Evolutionary conservation across 1,140 invertebrate genomes (phyloP).

Genomic region (Trichonephila clavata): DNA sequence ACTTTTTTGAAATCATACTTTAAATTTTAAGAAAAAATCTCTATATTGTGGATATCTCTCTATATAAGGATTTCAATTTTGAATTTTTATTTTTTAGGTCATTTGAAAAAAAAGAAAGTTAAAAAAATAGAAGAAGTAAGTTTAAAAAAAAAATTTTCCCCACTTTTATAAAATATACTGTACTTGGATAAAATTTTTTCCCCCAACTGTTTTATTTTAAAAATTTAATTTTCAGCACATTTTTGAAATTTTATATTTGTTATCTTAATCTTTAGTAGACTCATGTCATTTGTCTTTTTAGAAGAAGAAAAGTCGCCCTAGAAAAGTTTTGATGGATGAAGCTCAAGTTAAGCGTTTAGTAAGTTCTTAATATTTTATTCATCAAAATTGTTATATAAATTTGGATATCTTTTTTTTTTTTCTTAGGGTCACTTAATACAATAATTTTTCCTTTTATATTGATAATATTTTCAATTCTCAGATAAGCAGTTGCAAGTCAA

Average conservation of each 20-base stretch:
- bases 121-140: neutral
- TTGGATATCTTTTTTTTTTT: neutral
- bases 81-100: neutral
- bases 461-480: no score
- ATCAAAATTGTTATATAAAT: neutral
- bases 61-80: no score
- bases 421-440: no score
- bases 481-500: no score
- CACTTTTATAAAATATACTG: no score
- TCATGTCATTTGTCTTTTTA: neutral
- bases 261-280: neutral
- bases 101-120: neutral
- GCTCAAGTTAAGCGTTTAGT: slow-evolving; percentile 59
- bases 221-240: no score
- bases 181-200: neutral
- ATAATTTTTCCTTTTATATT: no score
- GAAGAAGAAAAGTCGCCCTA: neutral
- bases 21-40: neutral
- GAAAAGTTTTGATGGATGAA: slow-evolving; percentile 68
- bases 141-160: neutral
- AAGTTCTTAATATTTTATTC: neutral
- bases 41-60: no score
- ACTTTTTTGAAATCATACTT: neutral
- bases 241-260: no score
- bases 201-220: neutral